Evolutionary conservation across 1,140 invertebrate genomes (phyloP), one percentile per base, ranked within the genome.

Genomic region (Micrasema minimum): DNA sequence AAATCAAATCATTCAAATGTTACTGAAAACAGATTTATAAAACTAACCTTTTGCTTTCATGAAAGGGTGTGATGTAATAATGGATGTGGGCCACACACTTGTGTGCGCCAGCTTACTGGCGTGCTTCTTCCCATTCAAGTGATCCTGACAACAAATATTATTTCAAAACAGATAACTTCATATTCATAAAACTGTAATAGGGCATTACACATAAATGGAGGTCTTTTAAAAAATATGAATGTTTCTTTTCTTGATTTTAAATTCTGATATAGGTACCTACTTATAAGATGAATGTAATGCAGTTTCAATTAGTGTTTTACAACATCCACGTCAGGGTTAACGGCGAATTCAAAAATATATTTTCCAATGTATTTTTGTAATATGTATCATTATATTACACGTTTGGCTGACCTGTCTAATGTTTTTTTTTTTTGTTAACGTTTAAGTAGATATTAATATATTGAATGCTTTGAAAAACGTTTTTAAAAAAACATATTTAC

Each of bases 91-190:
- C 66, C 62, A 73, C 11, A 41, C 45, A 18, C 7, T 45, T 11
- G 1, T n/a, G 6, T 12, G 16, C 2, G 41, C 46, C 16, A 69
- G 18, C 10, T 55, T 55, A 31, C 66, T 41, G 11, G 35, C 62
- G 20, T 73, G 72, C 23, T 59, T 69, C 59, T 69, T 69, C 10
- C 72, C 72, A 18, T 50, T 53, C 18, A 69, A 38, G 48, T 73
- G 72, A 69, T 59, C 64, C 72, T 73, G 22, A 20, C 37, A 62
- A 46, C 14, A 16, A 46, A 45, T 7, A 46, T 46, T 16, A 12
- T 6, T 16, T 46, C 3, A 26, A 53, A 53, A 22, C 20, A 43
- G 4, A 43, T 3, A n/a, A 48, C 14, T 48, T 18, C 16, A 16
- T 20, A 48, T 20, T 20, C 10, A 48, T 11, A 6, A 20, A 22